These are phyloP conservation scores for Paralvinella palmiformis DNA, from an alignment of 1,140 invertebrate species.

Conservation along the genomic window DNA sequence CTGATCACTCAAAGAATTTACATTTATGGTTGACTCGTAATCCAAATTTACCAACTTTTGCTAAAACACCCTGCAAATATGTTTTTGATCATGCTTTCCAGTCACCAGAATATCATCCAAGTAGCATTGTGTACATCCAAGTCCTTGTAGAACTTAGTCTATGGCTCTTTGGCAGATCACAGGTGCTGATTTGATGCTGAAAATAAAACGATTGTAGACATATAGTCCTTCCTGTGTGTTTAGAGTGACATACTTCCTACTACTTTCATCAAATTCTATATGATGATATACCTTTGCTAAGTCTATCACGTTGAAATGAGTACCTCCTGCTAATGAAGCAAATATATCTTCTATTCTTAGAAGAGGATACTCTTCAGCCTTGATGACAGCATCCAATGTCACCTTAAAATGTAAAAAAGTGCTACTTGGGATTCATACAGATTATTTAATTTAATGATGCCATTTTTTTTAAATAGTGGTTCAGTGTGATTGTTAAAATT, in stretches of 20 bases:
- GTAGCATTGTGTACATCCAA: constrained; percentile 31
- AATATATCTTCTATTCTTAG: too few relatives aligned
- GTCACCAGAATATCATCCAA: constrained; percentile 20
- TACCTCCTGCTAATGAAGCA: too few relatives aligned
- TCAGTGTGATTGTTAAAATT: too few relatives aligned
- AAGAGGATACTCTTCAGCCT: too few relatives aligned
- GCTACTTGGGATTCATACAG: too few relatives aligned
- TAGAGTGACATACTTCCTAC: constrained; percentile 27
- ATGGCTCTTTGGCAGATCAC: constrained; percentile 53
- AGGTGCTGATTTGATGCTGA: constrained; percentile 53
- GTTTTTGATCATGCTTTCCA: constrained; percentile 19
- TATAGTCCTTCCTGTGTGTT: constrained; percentile 51
- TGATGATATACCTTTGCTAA: constrained; percentile 26
- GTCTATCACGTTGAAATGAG: constrained; percentile 40
- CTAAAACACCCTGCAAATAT: constrained; percentile 7
- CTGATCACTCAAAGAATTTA: not conserved
- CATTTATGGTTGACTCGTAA: constrained; percentile 1
- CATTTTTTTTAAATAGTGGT: too few relatives aligned
- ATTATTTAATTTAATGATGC: too few relatives aligned
- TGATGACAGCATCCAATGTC: too few relatives aligned
- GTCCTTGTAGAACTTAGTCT: constrained; percentile 37
- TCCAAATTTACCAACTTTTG: constrained; percentile 3
- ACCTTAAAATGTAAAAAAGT: too few relatives aligned
- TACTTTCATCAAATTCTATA: constrained; percentile 15
- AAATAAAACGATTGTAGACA: constrained; percentile 49